Evolutionary conservation across 2,113 vertebrate genomes (phyloP), one percentile per base, ranked within the genome.

Genomic region (Forbesichthys agassizii): DNA sequence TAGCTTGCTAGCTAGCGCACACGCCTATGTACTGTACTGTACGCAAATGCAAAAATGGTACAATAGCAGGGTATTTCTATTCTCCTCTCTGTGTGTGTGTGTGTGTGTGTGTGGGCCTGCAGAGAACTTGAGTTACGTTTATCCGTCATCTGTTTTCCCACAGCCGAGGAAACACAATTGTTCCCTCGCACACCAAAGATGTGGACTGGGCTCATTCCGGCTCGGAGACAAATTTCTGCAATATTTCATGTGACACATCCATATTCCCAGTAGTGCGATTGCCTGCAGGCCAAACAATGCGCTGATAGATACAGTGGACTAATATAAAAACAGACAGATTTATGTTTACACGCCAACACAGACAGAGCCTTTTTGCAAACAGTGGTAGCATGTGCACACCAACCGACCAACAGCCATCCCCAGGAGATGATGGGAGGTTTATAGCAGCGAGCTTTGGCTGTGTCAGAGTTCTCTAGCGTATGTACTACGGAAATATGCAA

Each of bases 161-260:
- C 83, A 48, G 68, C 74, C 3, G 61, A 67, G 68, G 42, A 68
- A 70, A 53, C 68, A 74, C 68, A 11, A 71, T 52, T 53, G 54
- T 60, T 77, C 71, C 77, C 74, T 68, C 71, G 81, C 48, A 64
- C 64, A 48, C 75, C 66, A 59, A 70, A 80, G 67, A 71, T 78
- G 86, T 69, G 77, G 65, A 57, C 75, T 81, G 86, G 5, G 84
- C 75, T 84, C 86, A 86, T 53, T 3, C 68, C 55, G 46, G 66
- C 72, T 82, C 78, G 68, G 83, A 84, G 79, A 77, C 81, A 81
- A 85, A 82, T 77, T 82, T 75, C 78, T 13, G 61, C 71, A 75
- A 61, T 73, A 64, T 72, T 78, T 76, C 73, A 73, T 81, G 75
- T 71, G 74, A 78, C 83, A 85, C 68, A 61, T 78, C 61, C 59